phyloP scores from a whole-genome alignment of 2,113 vertebrate genomes.

The Coryphaenoides rupestris region DNA sequence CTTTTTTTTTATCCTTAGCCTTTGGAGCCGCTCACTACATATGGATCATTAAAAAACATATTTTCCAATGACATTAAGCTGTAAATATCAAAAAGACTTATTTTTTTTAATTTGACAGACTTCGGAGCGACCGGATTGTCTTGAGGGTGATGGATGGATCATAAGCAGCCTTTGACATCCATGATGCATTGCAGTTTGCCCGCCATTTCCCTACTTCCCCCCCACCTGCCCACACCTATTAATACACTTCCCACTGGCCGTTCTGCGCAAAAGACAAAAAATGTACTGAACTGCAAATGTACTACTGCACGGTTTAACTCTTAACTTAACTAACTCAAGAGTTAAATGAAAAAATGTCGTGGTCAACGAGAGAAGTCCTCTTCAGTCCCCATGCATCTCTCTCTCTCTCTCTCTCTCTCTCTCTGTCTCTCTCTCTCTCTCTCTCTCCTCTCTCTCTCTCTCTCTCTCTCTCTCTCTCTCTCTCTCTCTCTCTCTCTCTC shows the following conservation, averaged over 20 bases:
- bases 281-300: not conserved
- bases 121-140: too few species aligned
- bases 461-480: too few species aligned
- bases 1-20: too few species aligned
- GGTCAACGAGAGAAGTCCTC: not conserved
- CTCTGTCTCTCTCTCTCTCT: too few species aligned
- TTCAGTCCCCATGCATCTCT: too few species aligned
- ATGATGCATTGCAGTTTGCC: not conserved
- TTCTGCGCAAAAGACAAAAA: not conserved
- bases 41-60: too few species aligned
- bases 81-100: too few species aligned
- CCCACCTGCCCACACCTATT: not conserved
- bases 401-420: too few species aligned
- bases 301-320: not conserved
- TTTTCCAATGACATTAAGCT: not conserved
- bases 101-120: too few species aligned
- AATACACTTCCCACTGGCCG: not conserved
- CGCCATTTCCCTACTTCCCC: constrained; percentile 2
- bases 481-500: too few species aligned
- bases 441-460: too few species aligned
- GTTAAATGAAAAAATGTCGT: not conserved
- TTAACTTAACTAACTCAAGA: not conserved
- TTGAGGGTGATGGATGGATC: not conserved
- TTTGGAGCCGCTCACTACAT: too few species aligned
- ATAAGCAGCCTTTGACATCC: not conserved